Conservation (phyloP, 1,140 invertebrate genomes). For the Drosophila pruinosa region DNA sequence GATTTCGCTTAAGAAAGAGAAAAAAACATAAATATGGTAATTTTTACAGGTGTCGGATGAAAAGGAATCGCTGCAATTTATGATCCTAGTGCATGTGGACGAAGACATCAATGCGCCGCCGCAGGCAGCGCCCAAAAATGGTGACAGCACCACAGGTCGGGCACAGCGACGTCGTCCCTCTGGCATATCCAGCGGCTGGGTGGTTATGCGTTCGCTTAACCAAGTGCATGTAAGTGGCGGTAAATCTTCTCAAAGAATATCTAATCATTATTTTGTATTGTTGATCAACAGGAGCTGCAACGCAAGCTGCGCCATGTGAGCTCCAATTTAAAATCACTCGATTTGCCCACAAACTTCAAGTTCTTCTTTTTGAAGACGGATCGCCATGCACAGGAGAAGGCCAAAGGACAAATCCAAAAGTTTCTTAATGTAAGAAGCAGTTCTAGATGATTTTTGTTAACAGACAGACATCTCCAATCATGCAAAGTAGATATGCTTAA, state of each 20-base stretch:
- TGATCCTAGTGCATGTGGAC: constrained; percentile 91
- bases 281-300: constrained; percentile 88
- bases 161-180: constrained; percentile 84
- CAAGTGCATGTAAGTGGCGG: constrained; percentile 87
- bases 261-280: not conserved
- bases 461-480: no score
- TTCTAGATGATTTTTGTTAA: not conserved
- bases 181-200: constrained; percentile 91
- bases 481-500: no score
- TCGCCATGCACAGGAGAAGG: constrained; percentile 90
- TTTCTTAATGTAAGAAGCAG: constrained; percentile 89
- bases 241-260: not conserved
- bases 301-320: constrained; percentile 92
- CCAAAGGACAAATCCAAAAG: constrained; percentile 91
- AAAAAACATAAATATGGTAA: no score
- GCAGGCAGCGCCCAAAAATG: constrained; percentile 39
- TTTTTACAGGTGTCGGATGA: constrained; percentile 87
- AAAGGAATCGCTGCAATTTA: constrained; percentile 91
- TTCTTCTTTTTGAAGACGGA: constrained; percentile 92
- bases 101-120: constrained; percentile 83
- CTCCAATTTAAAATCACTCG: constrained; percentile 90
- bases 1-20: no score
- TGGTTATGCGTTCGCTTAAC: constrained; percentile 90
- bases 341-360: constrained; percentile 91
- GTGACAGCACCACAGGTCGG: constrained; percentile 28